Base-by-base conservation (phyloP, 2,113 vertebrate species). In the Scytalopus superciliaris region DNA sequence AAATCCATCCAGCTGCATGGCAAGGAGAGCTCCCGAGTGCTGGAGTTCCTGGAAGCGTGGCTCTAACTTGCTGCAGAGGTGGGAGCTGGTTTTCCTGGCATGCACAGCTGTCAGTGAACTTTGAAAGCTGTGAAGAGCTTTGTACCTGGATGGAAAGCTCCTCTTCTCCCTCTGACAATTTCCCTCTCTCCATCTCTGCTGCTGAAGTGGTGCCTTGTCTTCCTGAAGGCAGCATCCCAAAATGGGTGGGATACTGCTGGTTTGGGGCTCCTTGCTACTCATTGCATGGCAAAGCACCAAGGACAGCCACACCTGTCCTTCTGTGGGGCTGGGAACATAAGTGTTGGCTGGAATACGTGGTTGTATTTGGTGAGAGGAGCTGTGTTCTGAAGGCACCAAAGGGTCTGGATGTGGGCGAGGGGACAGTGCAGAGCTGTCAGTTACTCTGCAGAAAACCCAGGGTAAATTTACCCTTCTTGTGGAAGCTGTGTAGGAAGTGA, bases 401-500 rank as follows among this genome's bases (percentile, higher is more conserved):
- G 35, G 25, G 7, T 53, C 7, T n/a, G 39, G 24, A 10, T 76
- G 64, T 25, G 59, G 19, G 6, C 1, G 0, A 72, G 27, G 30
- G 18, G 13, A 39, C 25, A 39, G 59, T 27, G 39, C 30, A 53
- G 7, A 53, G 9, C 52, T 53, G 28, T 14, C 14, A 16, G 25
- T 35, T 37, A 27, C 7, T 74, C 50, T 50, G 69, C 52, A 69
- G 53, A 31, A 87, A 86, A 62, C 44, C 28, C 42, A 40, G 39
- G 37, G 52, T 31, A 31, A 37, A 40, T 82, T 87, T 30, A 35
- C 24, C 9, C 47, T 80, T 33, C 23, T 30, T 82, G 11, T 60
- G 67, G 31, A 44, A 60, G 39, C 21, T 39, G 25, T 23, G 13
- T 80, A 7, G 49, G n/a, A 50, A 0, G 0, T 59, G 17, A n/a